Base-by-base conservation (phyloP, 2,113 vertebrate genomes). In the Corythornis vintsioides region DNA sequence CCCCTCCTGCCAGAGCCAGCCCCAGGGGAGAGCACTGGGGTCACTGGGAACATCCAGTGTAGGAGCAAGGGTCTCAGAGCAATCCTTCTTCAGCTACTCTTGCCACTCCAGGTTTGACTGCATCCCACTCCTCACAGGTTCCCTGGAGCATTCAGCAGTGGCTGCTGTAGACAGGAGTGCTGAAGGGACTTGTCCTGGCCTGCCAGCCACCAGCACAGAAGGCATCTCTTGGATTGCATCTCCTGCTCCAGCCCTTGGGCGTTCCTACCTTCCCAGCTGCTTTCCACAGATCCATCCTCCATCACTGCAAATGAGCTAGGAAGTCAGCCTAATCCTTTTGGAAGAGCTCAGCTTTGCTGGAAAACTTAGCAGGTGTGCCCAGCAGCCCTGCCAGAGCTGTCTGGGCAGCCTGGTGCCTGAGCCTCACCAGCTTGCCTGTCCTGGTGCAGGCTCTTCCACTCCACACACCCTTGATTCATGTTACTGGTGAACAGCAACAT, bases 361-460 rank as follows among this genome's bases (percentile, higher is more conserved):
- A 26, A 67, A 63, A 17, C 42, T 40, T 22, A 11, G 31, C 65
- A 61, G 47, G 42, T 1, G 0, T 13, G 42, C 21, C 55, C n/a
- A 35, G 70, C 57, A 55, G 29, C 65, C 3, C 0, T 26, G 65
- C 48, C 35, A 0, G 1, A 56, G 76, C 35, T 4, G 1, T 7
- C n/a, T 26, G 19, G 35, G 56, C 69, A 80, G n/a, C 25, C 1
- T 0, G 13, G 15, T 25, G 9, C 25, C 31, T 0, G 1, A 24
- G 13, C 5, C 56, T 43, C 42, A 21, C 22, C 8, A 2, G 21
- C 12, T 13, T 3, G 28, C 5, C 29, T 31, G 21, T 60, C 64
- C 81, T 11, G 38, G 18, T 6, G 16, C 18, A 29, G 67, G 38
- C 40, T 79, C 43, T 35, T 18, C 71, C 53, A 33, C 33, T 72